Evolutionary conservation across 2,113 vertebrate species (phyloP).

Genomic region (Anarrhichthys ocellatus): DNA sequence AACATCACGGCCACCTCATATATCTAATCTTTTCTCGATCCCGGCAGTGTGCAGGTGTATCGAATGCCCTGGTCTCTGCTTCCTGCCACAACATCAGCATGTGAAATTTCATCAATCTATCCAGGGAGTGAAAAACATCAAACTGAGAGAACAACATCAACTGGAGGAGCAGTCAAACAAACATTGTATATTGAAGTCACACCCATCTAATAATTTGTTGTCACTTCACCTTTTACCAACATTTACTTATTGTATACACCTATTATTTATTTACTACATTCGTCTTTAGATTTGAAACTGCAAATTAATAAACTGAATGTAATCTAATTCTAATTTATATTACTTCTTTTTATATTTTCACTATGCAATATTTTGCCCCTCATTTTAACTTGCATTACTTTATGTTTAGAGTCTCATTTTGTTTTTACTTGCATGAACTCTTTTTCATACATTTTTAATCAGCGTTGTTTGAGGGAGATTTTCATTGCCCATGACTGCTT

Average conservation of each 20-base stretch:
- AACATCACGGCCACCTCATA: conserved; percentile 24
- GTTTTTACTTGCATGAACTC: neutral
- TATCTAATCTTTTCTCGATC: conserved; percentile 49
- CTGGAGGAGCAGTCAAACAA: neutral
- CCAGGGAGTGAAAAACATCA: neutral
- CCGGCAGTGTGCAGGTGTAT: conserved; percentile 20
- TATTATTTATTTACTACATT: neutral
- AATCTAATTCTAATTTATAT: neutral
- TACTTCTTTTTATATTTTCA: neutral
- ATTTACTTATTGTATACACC: neutral
- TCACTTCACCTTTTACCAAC: neutral
- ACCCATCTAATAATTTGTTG: conserved; percentile 2
- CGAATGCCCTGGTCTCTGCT: conserved; percentile 19
- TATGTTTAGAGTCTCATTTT: neutral
- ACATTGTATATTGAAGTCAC: neutral
- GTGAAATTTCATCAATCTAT: conserved; percentile 40
- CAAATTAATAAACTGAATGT: neutral
- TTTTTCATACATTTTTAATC: neutral
- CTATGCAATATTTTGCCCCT: neutral
- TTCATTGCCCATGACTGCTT: neutral
- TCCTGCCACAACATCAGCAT: conserved; percentile 17
- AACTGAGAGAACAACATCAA: neutral
- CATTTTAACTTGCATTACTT: neutral
- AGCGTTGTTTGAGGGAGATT: neutral
- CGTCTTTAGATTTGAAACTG: neutral